Conservation (phyloP, 2,888 invertebrate species). For the Argyresthia goedartella region DNA sequence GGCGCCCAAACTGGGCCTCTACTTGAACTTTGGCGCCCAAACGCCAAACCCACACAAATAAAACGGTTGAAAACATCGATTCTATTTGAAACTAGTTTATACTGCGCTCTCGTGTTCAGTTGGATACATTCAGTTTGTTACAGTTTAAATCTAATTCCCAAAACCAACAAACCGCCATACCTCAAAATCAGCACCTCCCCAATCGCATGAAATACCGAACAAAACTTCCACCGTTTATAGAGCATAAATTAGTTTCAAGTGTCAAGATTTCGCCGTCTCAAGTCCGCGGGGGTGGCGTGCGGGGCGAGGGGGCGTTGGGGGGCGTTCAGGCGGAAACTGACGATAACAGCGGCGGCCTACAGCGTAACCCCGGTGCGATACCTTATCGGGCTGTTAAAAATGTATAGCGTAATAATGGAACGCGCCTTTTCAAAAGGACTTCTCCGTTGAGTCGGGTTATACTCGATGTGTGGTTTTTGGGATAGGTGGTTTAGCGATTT, state of each 20-base stretch:
- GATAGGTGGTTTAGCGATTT: not conserved
- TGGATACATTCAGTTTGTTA: no score
- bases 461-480: not conserved
- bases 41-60: no score
- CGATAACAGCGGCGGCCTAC: slow-evolving; percentile 66
- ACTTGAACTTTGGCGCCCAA: no score
- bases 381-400: slow-evolving; percentile 58
- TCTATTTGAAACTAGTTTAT: no score
- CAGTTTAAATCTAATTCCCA: no score
- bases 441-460: not conserved
- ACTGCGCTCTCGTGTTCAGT: no score
- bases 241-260: slow-evolving; percentile 58
- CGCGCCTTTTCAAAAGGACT: slow-evolving; percentile 6
- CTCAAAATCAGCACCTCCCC: not conserved
- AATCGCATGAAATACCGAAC: not conserved
- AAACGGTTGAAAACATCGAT: no score
- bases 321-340: slow-evolving; percentile 69
- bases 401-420: slow-evolving; percentile 57
- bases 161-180: no score
- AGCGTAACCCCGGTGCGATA: slow-evolving; percentile 59
- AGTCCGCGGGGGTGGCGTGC: slow-evolving; percentile 20
- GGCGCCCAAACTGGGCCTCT: no score
- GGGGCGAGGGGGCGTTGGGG: slow-evolving; percentile 46
- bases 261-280: slow-evolving; percentile 55
- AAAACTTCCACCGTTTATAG: slow-evolving; percentile 1